Evolutionary conservation across 2,888 invertebrate species (phyloP), one percentile per base, ranked within the genome.

Genomic region (Synergus umbraculus): DNA sequence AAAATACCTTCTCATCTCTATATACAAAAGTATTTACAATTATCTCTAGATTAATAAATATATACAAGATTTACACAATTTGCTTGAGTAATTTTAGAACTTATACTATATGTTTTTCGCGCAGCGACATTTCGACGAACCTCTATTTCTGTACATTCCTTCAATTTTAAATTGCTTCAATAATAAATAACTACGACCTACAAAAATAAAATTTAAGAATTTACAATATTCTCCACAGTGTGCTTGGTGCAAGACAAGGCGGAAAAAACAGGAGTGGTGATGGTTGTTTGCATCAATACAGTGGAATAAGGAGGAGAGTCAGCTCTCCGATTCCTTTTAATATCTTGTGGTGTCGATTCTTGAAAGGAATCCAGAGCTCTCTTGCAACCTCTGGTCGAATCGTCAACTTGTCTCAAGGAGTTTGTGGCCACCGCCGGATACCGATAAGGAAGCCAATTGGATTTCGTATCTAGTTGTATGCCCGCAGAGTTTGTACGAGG

Each of bases 181-280:
- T 54, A n/a, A 29, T 54, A 7, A 54, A n/a, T n/a, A 54, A 54
- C 9, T n/a, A 3, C 54, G n/a, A 54, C n/a, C 2, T 54, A 9
- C 9, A 54, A 54, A 58, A 58, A 9, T 58, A 2, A 64, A n/a
- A 8, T 77, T 85, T 90, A 92, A 44, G 91, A 91, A 83, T 91
- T 91, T n/a, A 92, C 92, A 67, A 92, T 91, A 79, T 88, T 87
- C 4, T 92, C 92, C 9, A 92, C 92, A 18, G 92, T 91, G 81
- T 92, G 90, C 76, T 92, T 91, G 18, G 91, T 91, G 73, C 91
- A 91, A 54, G 73, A 37, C n/a, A 73, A 49, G 10, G 54, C n/a
- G 4, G 4, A 37, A 15, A 73, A 73, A 73, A 41, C 37, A 41
- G 73, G 73, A 15, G 54, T 10, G 9, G 54, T 37, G 10, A 73